Evolutionary conservation across 2,888 invertebrate genomes (phyloP).

Genomic region (Pollenia labialis): DNA sequence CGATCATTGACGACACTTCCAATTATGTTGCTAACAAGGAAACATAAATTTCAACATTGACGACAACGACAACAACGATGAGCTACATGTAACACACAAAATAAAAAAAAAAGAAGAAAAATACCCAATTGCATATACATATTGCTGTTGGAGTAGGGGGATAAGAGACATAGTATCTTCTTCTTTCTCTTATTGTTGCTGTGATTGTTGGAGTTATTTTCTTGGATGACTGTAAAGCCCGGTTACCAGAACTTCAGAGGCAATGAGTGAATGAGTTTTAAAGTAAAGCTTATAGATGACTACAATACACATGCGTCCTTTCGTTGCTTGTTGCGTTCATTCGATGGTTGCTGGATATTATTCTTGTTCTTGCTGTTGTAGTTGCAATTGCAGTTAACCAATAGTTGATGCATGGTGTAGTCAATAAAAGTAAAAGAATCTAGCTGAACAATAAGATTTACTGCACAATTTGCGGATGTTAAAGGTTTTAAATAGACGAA

Average conservation of each 20-base stretch:
- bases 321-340: slow-evolving; percentile 5
- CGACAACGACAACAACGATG: slow-evolving; percentile 71
- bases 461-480: slow-evolving; percentile 73
- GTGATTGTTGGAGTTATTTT: not conserved
- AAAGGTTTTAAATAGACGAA: slow-evolving; percentile 65
- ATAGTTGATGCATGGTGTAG: slow-evolving; percentile 59
- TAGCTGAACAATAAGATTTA: slow-evolving; percentile 66
- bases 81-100: slow-evolving; percentile 64
- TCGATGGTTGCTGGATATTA: slow-evolving; percentile 28
- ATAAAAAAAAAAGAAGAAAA: not conserved
- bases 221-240: slow-evolving; percentile 24
- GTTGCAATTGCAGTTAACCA: slow-evolving; percentile 30
- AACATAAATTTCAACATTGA: slow-evolving; percentile 77
- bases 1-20: slow-evolving; percentile 77
- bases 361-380: slow-evolving; percentile 21
- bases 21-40: slow-evolving; percentile 77
- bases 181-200: slow-evolving; percentile 11
- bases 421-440: slow-evolving; percentile 68
- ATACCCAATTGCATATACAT: slow-evolving; percentile 33
- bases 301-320: slow-evolving; percentile 35
- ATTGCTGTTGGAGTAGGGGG: slow-evolving; percentile 1
- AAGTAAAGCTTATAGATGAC: slow-evolving; percentile 41
- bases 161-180: slow-evolving; percentile 5
- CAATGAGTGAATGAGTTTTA: slow-evolving; percentile 69
- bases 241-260: slow-evolving; percentile 64